These are phyloP conservation scores for Coremacera marginata DNA, from an alignment of 2,888 invertebrate genomes.

Conservation along the genomic window DNA sequence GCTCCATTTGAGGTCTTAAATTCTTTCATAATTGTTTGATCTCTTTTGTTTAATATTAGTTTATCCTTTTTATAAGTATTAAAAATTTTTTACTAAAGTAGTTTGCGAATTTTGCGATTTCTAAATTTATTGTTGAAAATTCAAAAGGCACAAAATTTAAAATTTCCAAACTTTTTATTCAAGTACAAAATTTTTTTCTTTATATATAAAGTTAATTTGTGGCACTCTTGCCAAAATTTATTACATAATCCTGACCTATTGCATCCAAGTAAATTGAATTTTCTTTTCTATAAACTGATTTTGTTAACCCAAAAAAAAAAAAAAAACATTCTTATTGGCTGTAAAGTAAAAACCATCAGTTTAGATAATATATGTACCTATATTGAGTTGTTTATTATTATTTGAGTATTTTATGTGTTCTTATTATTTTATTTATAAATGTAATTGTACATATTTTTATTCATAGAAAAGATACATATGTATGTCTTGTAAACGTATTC, in stretches of 20 bases:
- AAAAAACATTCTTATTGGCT: slow-evolving; percentile 11
- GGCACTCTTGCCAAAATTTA: too few relatives aligned
- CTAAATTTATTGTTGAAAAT: neutral
- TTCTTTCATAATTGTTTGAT: neutral
- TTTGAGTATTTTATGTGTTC: neutral
- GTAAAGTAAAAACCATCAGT: neutral
- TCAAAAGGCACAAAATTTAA: slow-evolving; percentile 1
- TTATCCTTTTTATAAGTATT: neutral
- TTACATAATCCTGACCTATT: neutral
- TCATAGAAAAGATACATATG: slow-evolving; percentile 38
- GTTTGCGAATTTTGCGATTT: slow-evolving; percentile 1
- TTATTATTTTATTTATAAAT: neutral
- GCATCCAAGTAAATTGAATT: neutral
- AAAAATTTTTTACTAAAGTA: slow-evolving; percentile 12
- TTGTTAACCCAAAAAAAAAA: too few relatives aligned
- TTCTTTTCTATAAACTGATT: too few relatives aligned
- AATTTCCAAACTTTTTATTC: neutral
- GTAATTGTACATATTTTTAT: slow-evolving; percentile 25
- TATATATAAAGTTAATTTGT: too few relatives aligned
- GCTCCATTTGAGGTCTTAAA: too few relatives aligned
- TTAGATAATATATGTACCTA: too few relatives aligned
- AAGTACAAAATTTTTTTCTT: too few relatives aligned
- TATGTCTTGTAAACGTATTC: slow-evolving; percentile 27
- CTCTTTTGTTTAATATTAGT: neutral
- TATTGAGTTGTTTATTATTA: neutral